These are phyloP conservation scores for Zeuzera pyrina DNA, from an alignment of 2,888 invertebrate species.

Conservation along the genomic window DNA sequence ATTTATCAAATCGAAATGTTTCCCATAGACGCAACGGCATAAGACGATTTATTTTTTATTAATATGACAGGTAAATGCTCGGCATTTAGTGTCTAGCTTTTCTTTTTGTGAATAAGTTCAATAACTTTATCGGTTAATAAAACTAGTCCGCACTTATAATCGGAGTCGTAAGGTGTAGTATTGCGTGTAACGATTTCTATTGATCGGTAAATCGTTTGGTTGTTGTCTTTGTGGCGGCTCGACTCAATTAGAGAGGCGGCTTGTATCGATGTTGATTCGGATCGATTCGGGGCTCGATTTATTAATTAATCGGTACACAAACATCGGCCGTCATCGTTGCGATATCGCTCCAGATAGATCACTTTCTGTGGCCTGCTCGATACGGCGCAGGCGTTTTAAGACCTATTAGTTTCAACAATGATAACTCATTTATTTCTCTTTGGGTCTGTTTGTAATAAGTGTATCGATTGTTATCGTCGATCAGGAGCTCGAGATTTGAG, in stretches of 20 bases:
- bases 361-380: conserved; percentile 8
- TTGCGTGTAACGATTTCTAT: too few relatives aligned
- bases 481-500: too few relatives aligned
- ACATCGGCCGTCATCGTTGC: conserved; percentile 64
- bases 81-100: conserved; percentile 71
- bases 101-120: too few relatives aligned
- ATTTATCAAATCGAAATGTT: conserved; percentile 60
- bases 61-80: conserved; percentile 69
- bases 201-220: conserved; percentile 10
- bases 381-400: conserved; percentile 16
- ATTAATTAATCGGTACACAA: conserved; percentile 74
- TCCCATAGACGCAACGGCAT: conserved; percentile 46
- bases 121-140: too few relatives aligned
- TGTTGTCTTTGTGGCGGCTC: conserved; percentile 60
- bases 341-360: conserved; percentile 51
- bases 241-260: conserved; percentile 70
- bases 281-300: conserved; percentile 61
- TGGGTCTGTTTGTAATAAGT: too few relatives aligned
- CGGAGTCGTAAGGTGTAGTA: too few relatives aligned
- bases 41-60: conserved; percentile 60
- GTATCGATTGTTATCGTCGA: too few relatives aligned
- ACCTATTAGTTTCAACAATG: conserved; percentile 20
- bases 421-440: conserved; percentile 8
- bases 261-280: conserved; percentile 57
- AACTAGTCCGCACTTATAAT: too few relatives aligned